Evolutionary conservation across 1,140 invertebrate species (phyloP).

Genomic region (Triops longicaudatus): DNA sequence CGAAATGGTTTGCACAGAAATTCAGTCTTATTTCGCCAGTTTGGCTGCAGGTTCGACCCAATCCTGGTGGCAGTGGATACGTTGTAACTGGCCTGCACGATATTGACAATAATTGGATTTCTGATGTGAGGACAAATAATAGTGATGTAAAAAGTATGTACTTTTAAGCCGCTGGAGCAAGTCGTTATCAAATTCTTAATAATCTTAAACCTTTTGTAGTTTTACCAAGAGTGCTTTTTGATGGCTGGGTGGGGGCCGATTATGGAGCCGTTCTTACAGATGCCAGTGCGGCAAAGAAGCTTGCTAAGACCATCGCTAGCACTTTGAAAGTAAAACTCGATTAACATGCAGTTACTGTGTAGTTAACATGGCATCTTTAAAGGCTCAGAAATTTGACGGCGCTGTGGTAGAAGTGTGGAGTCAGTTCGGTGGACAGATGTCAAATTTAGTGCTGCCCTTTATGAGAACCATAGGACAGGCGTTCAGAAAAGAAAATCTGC

Average conservation of each 20-base stretch:
- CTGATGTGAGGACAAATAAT: slow-evolving; percentile 46
- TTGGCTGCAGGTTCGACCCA: slow-evolving; percentile 75
- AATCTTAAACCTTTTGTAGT: slow-evolving; percentile 42
- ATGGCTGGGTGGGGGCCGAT: slow-evolving; percentile 65
- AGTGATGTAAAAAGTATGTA: slow-evolving; percentile 35
- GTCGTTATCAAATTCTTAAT: slow-evolving; percentile 27
- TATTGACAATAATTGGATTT: slow-evolving; percentile 74
- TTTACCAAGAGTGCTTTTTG: slow-evolving; percentile 75
- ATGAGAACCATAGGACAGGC: slow-evolving; percentile 47
- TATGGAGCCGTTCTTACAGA: slow-evolving; percentile 54
- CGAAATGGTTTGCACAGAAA: slow-evolving; percentile 80
- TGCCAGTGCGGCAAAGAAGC: slow-evolving; percentile 47
- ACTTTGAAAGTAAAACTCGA: slow-evolving; percentile 46
- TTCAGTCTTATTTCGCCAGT: slow-evolving; percentile 87
- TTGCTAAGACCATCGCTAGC: slow-evolving; percentile 52
- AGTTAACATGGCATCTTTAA: slow-evolving; percentile 26
- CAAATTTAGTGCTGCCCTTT: slow-evolving; percentile 51
- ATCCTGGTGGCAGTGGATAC: slow-evolving; percentile 47
- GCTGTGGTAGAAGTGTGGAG: slow-evolving; percentile 81
- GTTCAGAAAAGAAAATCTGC: slow-evolving; percentile 48
- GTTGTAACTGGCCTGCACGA: slow-evolving; percentile 62
- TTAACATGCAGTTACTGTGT: slow-evolving; percentile 17
- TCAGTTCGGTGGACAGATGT: slow-evolving; percentile 59
- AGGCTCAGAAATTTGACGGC: slow-evolving; percentile 66
- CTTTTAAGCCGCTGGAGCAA: slow-evolving; percentile 28